A percentile compares a stretch with the other conserved stretches of the same genome.
These are phyloP conservation scores for Dendronephthya gigantea DNA, from an alignment of 64 coral and sea anemone species.

Conservation along the genomic window DNA sequence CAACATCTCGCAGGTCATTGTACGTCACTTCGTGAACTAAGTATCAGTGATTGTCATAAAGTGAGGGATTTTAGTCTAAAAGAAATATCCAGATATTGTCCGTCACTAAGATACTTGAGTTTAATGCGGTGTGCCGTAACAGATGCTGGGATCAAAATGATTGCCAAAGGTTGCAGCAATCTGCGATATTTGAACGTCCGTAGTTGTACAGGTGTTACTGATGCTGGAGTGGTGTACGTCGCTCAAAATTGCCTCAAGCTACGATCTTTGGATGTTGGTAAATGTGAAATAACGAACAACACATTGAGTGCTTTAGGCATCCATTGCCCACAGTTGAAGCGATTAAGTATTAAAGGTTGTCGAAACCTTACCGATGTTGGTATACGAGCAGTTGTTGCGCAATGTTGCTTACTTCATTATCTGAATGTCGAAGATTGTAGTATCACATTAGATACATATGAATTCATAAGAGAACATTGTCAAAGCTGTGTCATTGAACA, in stretches of 20 bases:
- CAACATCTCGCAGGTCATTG: conserved; percentile 87
- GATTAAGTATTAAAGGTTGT: conserved; percentile 78
- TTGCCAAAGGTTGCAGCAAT: conserved; percentile 71
- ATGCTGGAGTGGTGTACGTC: conserved; percentile 63
- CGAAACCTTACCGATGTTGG: conserved; percentile 53
- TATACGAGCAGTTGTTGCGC: conserved; percentile 58
- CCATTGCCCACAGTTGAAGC: conserved; percentile 93
- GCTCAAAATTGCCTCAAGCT: conserved; percentile 94
- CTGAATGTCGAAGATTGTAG: conserved; percentile 90
- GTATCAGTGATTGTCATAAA: conserved; percentile 95
- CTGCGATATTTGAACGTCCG: conserved; percentile 88
- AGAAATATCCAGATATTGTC: conserved; percentile 66
- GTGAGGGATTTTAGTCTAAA: conserved; percentile 96
- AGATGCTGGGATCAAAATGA: conserved; percentile 83
- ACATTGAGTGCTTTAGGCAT: conserved; percentile 71
- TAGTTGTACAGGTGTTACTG: conserved; percentile 71
- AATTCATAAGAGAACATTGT: conserved; percentile 81
- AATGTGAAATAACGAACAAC: conserved; percentile 92
- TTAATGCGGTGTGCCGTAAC: conserved; percentile 75
- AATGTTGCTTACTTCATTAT: conserved; percentile 94
- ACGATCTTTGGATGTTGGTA: conserved; percentile 87
- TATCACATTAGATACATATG: conserved; percentile 70
- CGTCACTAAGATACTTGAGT: conserved; percentile 77
- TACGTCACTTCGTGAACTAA: conserved; percentile 63
- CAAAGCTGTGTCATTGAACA: conserved; percentile 95